Conservation (phyloP, 2,888 invertebrate genomes). For the Lasius fuliginosus region DNA sequence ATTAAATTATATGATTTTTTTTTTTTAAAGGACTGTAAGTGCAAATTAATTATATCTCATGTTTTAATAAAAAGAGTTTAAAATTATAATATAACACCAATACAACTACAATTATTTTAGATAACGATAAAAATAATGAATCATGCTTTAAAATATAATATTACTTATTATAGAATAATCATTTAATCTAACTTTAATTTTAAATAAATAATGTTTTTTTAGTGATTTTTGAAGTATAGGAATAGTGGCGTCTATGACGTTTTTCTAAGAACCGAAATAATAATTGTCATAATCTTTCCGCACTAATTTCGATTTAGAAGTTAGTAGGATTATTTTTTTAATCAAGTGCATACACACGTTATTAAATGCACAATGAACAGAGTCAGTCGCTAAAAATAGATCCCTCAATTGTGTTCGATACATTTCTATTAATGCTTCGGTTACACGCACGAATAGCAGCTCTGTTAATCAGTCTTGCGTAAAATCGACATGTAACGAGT, state of each 20-base stretch:
- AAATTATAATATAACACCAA: slow-evolving; percentile 1
- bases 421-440: slow-evolving; percentile 44
- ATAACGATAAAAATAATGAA: neutral
- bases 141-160: neutral
- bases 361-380: neutral
- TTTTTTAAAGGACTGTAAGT: neutral
- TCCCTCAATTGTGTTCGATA: slow-evolving; percentile 46
- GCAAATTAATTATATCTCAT: neutral
- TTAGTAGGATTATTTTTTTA: neutral
- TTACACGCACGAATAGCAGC: slow-evolving; percentile 28
- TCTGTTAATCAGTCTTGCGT: slow-evolving; percentile 39
- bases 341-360: slow-evolving; percentile 5
- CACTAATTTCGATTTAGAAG: neutral
- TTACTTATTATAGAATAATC: neutral
- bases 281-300: neutral
- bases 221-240: neutral
- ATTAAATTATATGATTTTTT: neutral
- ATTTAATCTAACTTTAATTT: neutral
- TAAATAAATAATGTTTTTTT: neutral
- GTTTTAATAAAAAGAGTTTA: neutral
- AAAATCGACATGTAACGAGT: slow-evolving; percentile 29
- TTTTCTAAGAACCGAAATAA: slow-evolving; percentile 4
- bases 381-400: slow-evolving; percentile 43
- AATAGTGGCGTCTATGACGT: neutral
- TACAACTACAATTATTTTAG: neutral